phyloP scores from a whole-genome alignment of 2,797 vertebrate species.

The Acanthurus tractus region DNA sequence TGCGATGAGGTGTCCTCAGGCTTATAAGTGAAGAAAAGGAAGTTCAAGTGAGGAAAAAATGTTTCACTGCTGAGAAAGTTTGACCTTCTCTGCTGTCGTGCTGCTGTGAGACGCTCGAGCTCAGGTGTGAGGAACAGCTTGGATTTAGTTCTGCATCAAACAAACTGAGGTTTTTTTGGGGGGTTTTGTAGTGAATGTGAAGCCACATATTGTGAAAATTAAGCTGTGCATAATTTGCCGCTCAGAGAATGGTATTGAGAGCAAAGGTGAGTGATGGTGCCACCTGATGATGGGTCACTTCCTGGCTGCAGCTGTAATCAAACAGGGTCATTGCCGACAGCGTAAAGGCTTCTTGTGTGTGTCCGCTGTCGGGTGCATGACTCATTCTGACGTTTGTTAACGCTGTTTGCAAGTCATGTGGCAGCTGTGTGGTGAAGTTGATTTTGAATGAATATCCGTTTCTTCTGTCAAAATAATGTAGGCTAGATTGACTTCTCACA shows the following conservation, averaged over 20 bases:
- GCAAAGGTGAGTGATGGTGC: not conserved
- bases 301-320: constrained; percentile 32
- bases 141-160: not conserved
- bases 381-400: constrained; percentile 22
- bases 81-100: constrained; percentile 36
- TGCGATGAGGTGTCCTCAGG: not conserved
- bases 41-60: constrained; percentile 28
- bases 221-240: not conserved
- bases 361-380: constrained; percentile 18
- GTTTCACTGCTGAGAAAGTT: constrained; percentile 23
- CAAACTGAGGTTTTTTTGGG: not conserved
- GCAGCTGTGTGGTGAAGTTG: not conserved
- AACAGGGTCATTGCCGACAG: constrained; percentile 38
- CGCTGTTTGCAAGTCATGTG: constrained; percentile 5
- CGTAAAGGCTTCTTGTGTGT: constrained; percentile 11
- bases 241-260: not conserved
- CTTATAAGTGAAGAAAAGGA: constrained; percentile 6
- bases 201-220: not conserved
- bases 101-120: not conserved
- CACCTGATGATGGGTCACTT: constrained; percentile 1
- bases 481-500: not conserved
- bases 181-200: not conserved
- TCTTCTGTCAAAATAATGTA: not conserved
- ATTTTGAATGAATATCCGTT: constrained; percentile 12
- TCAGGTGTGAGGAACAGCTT: constrained; percentile 8